These are phyloP conservation scores for Pissodes strobi DNA, from an alignment of 1,140 invertebrate species.

Conservation along the genomic window DNA sequence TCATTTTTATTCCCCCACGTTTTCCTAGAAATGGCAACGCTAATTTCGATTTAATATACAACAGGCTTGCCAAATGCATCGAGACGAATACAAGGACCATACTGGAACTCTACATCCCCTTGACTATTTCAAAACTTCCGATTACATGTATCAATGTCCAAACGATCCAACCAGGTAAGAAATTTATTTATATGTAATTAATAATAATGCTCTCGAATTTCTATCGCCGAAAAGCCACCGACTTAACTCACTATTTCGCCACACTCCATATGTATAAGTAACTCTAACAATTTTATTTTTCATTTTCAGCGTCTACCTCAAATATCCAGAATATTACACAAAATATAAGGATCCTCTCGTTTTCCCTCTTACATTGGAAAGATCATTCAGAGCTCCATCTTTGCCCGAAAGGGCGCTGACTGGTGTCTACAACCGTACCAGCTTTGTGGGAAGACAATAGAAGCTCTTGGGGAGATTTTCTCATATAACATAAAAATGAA, in stretches of 20 bases:
- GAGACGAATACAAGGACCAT: conserved; percentile 63
- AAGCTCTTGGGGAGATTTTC: too few relatives aligned
- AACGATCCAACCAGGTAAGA: conserved; percentile 58
- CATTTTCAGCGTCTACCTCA: conserved; percentile 58
- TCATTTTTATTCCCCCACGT: too few relatives aligned
- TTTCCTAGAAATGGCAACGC: too few relatives aligned
- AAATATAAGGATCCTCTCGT: conserved; percentile 62
- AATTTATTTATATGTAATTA: not conserved
- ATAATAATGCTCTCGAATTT: not conserved
- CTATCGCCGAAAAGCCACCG: not conserved
- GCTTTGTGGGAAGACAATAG: conserved; percentile 18
- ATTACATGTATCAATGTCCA: conserved; percentile 59
- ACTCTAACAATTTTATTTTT: too few relatives aligned
- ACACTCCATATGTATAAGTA: too few relatives aligned
- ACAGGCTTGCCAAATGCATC: conserved; percentile 61
- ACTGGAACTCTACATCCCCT: conserved; percentile 59
- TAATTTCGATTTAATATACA: too few relatives aligned
- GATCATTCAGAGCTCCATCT: conserved; percentile 57
- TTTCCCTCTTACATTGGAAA: conserved; percentile 57
- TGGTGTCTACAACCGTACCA: conserved; percentile 51
- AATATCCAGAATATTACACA: conserved; percentile 60
- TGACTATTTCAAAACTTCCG: conserved; percentile 59
- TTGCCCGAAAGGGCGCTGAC: conserved; percentile 59
- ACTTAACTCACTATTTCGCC: too few relatives aligned
- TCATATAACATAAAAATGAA: too few relatives aligned